Evolutionary conservation across 2,888 invertebrate genomes (phyloP).

Genomic region (Megastigmus dorsalis): DNA sequence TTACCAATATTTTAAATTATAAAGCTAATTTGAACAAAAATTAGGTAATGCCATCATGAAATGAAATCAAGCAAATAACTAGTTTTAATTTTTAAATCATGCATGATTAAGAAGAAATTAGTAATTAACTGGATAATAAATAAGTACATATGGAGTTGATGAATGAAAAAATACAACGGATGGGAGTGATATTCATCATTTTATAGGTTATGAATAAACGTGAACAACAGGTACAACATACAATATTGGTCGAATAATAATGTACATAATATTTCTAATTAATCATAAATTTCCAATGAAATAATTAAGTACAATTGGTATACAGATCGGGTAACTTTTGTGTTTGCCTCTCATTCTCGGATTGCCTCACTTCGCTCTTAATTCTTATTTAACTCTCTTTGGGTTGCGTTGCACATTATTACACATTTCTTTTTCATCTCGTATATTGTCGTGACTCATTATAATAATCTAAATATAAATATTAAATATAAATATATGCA

Average conservation of each 20-base stretch:
- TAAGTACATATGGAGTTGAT: no score
- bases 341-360: not conserved
- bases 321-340: slow-evolving; percentile 40
- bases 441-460: slow-evolving; percentile 51
- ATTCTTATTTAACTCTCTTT: slow-evolving; percentile 9
- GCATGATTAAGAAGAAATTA: no score
- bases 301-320: slow-evolving; percentile 47
- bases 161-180: slow-evolving; percentile 14
- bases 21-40: no score
- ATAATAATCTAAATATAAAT: slow-evolving; percentile 47
- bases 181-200: slow-evolving; percentile 47
- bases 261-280: slow-evolving; percentile 48
- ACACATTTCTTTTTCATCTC: slow-evolving; percentile 11
- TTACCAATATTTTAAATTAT: no score
- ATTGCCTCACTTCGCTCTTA: not conserved
- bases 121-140: no score
- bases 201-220: slow-evolving; percentile 53
- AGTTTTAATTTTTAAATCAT: no score
- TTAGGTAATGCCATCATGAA: no score
- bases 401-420: slow-evolving; percentile 18
- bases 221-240: slow-evolving; percentile 55
- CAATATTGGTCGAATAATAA: slow-evolving; percentile 55
- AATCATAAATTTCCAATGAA: slow-evolving; percentile 39
- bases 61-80: no score
- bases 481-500: slow-evolving; percentile 51